phyloP scores from a whole-genome alignment of 1,140 invertebrate genomes.

The Cydia fagiglandana region DNA sequence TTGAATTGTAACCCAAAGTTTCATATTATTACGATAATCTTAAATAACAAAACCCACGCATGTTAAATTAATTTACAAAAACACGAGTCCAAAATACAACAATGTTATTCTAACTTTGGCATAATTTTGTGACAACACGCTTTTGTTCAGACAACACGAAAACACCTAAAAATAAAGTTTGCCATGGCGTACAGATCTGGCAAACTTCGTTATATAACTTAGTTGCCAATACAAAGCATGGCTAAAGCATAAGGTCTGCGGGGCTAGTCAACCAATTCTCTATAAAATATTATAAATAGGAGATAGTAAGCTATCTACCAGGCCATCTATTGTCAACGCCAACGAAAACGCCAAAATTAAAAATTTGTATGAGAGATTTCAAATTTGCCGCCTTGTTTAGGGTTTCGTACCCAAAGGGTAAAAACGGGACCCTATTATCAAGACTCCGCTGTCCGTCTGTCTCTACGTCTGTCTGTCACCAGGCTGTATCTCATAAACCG shows the following conservation, averaged over 20 bases:
- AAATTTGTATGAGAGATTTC: no score
- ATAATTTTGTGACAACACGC: constrained; percentile 56
- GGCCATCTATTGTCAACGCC: no score
- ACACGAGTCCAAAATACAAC: constrained; percentile 34
- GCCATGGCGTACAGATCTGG: background rate
- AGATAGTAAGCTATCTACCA: no score
- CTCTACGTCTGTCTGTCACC: no score
- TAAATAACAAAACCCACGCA: background rate
- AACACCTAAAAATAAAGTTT: constrained; percentile 10
- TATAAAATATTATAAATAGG: background rate
- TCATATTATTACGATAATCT: background rate
- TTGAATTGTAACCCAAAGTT: background rate
- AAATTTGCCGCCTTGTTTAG: no score
- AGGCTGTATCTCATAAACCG: no score
- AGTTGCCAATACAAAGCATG: constrained; percentile 7
- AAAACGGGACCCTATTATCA: no score
- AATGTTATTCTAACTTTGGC: constrained; percentile 62
- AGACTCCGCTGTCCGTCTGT: no score
- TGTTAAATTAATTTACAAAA: constrained; percentile 22
- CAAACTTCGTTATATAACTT: constrained; percentile 11
- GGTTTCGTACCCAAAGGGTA: no score
- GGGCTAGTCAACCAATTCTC: background rate
- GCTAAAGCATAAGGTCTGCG: background rate
- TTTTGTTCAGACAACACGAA: constrained; percentile 15
- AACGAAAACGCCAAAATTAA: no score